phyloP scores from a whole-genome alignment of 2,113 vertebrate genomes.

The Phocoena sinus region DNA sequence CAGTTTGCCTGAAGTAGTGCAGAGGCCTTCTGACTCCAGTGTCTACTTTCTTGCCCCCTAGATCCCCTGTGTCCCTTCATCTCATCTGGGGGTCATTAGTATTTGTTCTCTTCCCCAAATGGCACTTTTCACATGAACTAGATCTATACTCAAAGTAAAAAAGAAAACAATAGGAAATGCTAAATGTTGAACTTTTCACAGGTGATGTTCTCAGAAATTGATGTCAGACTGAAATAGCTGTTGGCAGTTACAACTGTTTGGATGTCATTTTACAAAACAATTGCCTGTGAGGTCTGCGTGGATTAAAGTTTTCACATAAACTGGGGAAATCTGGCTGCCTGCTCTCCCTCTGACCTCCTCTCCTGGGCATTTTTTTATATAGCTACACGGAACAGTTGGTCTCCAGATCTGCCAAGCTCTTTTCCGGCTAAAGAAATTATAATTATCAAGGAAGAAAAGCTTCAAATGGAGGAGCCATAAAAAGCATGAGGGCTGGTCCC shows the following conservation, averaged over 20 bases:
- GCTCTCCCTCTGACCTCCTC: background rate
- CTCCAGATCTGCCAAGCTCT: background rate
- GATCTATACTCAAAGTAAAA: background rate
- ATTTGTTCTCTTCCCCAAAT: slow-evolving; percentile 31
- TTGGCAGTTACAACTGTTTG: slow-evolving; percentile 67
- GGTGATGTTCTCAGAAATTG: slow-evolving; percentile 68
- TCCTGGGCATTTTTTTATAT: background rate
- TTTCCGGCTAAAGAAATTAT: background rate
- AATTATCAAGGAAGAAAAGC: background rate
- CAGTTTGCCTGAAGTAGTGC: background rate
- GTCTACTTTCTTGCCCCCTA: background rate
- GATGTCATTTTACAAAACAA: slow-evolving; percentile 69
- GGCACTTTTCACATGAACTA: slow-evolving; percentile 44
- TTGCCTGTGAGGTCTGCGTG: slow-evolving; percentile 41
- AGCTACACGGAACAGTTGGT: background rate
- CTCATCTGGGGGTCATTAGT: slow-evolving; percentile 20
- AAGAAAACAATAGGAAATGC: slow-evolving; percentile 64
- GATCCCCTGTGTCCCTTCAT: background rate
- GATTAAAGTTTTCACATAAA: slow-evolving; percentile 57
- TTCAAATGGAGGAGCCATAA: background rate
- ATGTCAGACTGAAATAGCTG: slow-evolving; percentile 69
- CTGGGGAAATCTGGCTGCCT: background rate
- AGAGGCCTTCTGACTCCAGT: background rate
- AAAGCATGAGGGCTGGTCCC: background rate
- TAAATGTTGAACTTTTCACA: slow-evolving; percentile 73